phyloP scores from a whole-genome alignment of 1,140 invertebrate species.

The Cotesia typhae region DNA sequence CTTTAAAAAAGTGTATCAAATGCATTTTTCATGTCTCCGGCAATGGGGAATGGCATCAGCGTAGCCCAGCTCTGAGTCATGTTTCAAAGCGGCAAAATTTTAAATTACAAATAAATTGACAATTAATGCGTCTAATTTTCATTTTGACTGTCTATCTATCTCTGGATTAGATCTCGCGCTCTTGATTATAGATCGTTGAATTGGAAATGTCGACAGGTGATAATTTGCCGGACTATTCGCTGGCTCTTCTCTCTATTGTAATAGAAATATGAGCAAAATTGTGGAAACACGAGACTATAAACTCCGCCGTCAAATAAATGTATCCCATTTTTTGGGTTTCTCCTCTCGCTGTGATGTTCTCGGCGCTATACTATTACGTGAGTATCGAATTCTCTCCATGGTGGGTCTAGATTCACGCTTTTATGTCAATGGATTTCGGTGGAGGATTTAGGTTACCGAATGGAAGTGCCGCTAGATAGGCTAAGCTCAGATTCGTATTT shows the following conservation, averaged over 20 bases:
- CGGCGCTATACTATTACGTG: not conserved
- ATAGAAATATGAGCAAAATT: conserved; percentile 2
- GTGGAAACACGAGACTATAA: conserved; percentile 17
- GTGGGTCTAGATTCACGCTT: not conserved
- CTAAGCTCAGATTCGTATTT: too few relatives aligned
- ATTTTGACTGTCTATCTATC: too few relatives aligned
- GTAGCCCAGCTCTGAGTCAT: not conserved
- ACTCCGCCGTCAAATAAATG: too few relatives aligned
- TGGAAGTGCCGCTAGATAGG: too few relatives aligned
- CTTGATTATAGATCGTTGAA: conserved; percentile 9
- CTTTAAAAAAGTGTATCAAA: not conserved
- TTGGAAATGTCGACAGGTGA: conserved; percentile 17
- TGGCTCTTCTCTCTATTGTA: not conserved
- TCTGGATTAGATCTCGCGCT: not conserved
- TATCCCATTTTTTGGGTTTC: not conserved
- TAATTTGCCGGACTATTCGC: not conserved
- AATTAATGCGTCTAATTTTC: too few relatives aligned
- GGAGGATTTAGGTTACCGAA: conserved; percentile 8
- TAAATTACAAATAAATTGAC: too few relatives aligned
- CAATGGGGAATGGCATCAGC: too few relatives aligned
- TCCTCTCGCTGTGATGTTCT: too few relatives aligned
- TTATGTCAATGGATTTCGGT: conserved; percentile 21
- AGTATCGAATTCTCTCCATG: conserved; percentile 24
- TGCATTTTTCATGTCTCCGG: not conserved
- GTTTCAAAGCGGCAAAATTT: too few relatives aligned